Evolutionary conservation across 1,140 invertebrate genomes (phyloP).

Genomic region (Callitettix versicolor): DNA sequence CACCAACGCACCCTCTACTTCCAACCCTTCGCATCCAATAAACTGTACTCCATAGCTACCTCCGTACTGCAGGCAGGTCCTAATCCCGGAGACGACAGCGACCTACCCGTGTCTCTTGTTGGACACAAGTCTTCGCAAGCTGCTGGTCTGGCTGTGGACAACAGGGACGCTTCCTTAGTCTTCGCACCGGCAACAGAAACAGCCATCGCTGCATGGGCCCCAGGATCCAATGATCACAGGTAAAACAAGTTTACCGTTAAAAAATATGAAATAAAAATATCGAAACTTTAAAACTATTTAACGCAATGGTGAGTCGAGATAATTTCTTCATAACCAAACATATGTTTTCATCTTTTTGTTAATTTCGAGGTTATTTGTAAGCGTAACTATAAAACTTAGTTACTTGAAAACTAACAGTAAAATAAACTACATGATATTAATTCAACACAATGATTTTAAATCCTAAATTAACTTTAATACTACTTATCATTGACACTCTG

Average conservation of each 20-base stretch:
- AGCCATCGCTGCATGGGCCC: constrained; percentile 64
- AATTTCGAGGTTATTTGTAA: too few relatives aligned
- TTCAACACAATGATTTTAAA: too few relatives aligned
- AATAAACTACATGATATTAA: too few relatives aligned
- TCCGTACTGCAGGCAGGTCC: constrained; percentile 57
- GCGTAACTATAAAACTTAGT: too few relatives aligned
- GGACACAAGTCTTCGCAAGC: constrained; percentile 74
- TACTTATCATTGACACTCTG: too few relatives aligned
- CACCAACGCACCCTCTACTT: constrained; percentile 49
- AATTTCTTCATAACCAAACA: not conserved
- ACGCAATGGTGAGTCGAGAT: too few relatives aligned
- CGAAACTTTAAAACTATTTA: not conserved
- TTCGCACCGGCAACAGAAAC: constrained; percentile 68
- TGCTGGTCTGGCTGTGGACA: constrained; percentile 55
- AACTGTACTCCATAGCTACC: constrained; percentile 63
- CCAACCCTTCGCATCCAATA: constrained; percentile 70
- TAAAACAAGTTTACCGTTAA: too few relatives aligned
- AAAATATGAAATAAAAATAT: not conserved
- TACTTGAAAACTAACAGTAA: too few relatives aligned
- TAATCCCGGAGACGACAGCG: constrained; percentile 42
- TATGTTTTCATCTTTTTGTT: not conserved
- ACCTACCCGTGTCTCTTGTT: constrained; percentile 58
- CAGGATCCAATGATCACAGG: constrained; percentile 51
- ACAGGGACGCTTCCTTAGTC: constrained; percentile 52
- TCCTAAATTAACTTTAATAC: too few relatives aligned